Evolutionary conservation across 1,140 invertebrate species (phyloP).

Genomic region (Penaeus vannamei): DNA sequence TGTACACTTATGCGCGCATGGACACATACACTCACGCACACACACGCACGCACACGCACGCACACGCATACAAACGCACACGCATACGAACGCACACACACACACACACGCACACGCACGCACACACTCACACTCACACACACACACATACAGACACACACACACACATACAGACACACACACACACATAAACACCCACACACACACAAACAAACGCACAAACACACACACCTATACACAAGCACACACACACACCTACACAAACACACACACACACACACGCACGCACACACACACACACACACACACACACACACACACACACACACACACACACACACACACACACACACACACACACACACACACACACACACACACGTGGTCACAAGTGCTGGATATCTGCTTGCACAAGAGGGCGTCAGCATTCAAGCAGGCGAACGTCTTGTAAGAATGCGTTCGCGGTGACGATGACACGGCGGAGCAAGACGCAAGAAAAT

Average conservation of each 20-base stretch:
- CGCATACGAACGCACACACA: not conserved
- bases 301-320: not conserved
- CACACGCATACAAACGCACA: not conserved
- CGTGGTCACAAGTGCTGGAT: not conserved
- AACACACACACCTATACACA: not conserved
- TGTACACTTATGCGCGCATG: not conserved
- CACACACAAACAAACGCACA: not conserved
- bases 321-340: constrained; percentile 13
- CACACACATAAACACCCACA: not conserved
- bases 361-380: not conserved
- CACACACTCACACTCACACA: not conserved
- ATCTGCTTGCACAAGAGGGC: too few relatives aligned
- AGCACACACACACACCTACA: not conserved
- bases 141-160: not conserved
- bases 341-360: constrained; percentile 4
- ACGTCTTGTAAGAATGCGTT: not conserved
- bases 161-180: not conserved
- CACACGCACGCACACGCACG: not conserved
- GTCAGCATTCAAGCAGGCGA: not conserved
- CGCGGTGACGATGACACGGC: too few relatives aligned
- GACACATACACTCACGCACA: not conserved
- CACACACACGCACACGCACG: not conserved
- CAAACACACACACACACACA: not conserved
- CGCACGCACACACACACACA: constrained; percentile 1
- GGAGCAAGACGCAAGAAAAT: too few relatives aligned